phyloP scores from a whole-genome alignment of 2,797 vertebrate species.

The Artibeus jamaicensis region DNA sequence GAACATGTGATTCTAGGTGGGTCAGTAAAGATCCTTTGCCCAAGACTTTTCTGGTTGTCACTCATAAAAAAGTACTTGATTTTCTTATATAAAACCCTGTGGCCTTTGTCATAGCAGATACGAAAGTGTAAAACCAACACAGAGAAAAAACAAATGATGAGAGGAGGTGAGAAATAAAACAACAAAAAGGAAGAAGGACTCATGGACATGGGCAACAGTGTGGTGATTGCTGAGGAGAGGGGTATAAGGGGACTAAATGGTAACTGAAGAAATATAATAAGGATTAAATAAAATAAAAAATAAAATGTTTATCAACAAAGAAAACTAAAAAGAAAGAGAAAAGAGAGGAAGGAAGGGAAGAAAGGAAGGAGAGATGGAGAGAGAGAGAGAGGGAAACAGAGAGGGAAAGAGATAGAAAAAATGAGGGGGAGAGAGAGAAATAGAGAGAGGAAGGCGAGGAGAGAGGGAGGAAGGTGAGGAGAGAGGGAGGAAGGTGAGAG shows the following conservation, averaged over 20 bases:
- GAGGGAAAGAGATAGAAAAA: not conserved
- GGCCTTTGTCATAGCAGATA: not conserved
- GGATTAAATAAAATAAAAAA: too few species aligned
- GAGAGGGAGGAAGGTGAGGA: too few species aligned
- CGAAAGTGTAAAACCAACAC: not conserved
- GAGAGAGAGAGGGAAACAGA: rapidly evolving
- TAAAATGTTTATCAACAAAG: too few species aligned
- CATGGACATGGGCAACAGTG: too few species aligned
- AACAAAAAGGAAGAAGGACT: not conserved
- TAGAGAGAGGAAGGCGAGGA: too few species aligned
- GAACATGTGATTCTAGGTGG: not conserved
- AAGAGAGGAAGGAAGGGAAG: too few species aligned
- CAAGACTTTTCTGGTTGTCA: not conserved
- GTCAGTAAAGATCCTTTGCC: not conserved
- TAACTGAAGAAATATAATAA: too few species aligned
- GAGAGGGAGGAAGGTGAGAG: too few species aligned
- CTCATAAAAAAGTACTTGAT: not conserved
- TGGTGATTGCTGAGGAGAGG: too few species aligned
- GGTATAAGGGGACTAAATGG: too few species aligned
- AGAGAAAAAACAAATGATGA: not conserved
- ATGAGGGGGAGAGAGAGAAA: too few species aligned
- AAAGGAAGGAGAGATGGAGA: not conserved
- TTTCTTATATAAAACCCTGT: not conserved
- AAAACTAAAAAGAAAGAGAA: not conserved
- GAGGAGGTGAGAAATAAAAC: too few species aligned